A percentile compares a stretch with the other conserved stretches of the same genome.
Evolutionary conservation across 1,140 invertebrate genomes (phyloP).

Genomic region (Drosophila albomicans): DNA sequence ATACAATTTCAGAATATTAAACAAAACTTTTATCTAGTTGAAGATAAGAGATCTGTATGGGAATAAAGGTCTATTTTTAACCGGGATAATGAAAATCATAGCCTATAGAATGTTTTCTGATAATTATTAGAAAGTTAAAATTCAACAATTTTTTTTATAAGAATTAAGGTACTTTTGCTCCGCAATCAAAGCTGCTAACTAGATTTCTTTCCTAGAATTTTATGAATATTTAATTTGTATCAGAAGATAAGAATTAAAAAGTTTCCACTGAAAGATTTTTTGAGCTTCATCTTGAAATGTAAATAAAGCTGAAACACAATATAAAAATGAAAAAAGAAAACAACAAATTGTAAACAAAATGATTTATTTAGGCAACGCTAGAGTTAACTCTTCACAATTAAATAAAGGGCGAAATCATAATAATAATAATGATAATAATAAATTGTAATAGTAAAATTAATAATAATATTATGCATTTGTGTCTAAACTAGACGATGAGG

Average conservation of each 20-base stretch:
- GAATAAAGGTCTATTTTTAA: neutral
- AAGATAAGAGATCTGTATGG: neutral
- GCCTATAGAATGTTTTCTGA: too few relatives aligned
- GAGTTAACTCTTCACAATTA: constrained; percentile 70
- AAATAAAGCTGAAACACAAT: neutral
- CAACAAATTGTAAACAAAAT: constrained; percentile 66
- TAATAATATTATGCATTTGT: constrained; percentile 47
- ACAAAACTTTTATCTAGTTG: neutral
- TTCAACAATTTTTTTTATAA: too few relatives aligned
- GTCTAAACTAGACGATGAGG: constrained; percentile 53
- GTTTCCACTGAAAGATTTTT: too few relatives aligned
- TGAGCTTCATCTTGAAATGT: too few relatives aligned
- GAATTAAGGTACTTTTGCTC: too few relatives aligned
- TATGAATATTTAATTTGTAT: too few relatives aligned
- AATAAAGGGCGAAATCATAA: constrained; percentile 66
- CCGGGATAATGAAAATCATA: too few relatives aligned
- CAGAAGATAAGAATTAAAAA: too few relatives aligned
- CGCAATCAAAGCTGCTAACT: too few relatives aligned
- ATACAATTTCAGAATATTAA: neutral
- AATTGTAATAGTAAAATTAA: constrained; percentile 40
- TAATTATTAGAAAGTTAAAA: too few relatives aligned
- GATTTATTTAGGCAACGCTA: constrained; percentile 73
- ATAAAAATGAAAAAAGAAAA: constrained; percentile 42
- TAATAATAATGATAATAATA: constrained; percentile 39
- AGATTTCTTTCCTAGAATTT: too few relatives aligned